Conservation (phyloP, 2,797 vertebrate genomes). For the Oreochromis grahami region DNA sequence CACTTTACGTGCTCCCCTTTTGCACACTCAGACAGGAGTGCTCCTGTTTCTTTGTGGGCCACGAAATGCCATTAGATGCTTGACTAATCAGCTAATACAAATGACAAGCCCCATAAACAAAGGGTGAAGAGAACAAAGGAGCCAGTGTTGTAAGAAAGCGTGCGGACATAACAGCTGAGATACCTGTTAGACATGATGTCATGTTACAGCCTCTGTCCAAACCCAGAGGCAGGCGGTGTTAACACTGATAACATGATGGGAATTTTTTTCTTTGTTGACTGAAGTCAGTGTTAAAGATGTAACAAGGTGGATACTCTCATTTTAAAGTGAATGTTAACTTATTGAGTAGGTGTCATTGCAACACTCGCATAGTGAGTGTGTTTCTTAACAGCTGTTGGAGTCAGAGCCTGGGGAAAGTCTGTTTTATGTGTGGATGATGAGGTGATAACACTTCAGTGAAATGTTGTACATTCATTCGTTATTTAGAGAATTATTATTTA, state of each 20-base stretch:
- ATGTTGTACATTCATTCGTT: background rate
- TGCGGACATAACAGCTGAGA: background rate
- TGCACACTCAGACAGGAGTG: background rate
- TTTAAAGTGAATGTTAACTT: background rate
- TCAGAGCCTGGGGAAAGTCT: background rate
- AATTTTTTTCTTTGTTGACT: background rate
- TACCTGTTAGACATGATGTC: slow-evolving; percentile 22
- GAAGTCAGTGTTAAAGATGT: background rate
- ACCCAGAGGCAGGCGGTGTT: background rate
- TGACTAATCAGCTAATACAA: background rate
- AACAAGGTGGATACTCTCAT: background rate
- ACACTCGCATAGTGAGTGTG: background rate
- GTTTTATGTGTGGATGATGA: background rate
- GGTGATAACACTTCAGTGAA: accelerated
- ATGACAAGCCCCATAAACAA: background rate
- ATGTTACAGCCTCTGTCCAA: background rate
- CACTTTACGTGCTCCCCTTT: background rate
- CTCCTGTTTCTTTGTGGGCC: background rate
- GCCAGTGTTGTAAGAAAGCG: background rate
- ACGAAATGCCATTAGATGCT: background rate
- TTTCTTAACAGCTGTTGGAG: background rate
- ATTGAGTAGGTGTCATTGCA: background rate
- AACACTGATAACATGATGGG: accelerated
- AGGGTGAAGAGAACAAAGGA: slow-evolving; percentile 17
- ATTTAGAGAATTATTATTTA: background rate